Conservation (phyloP, 2,113 vertebrate species). For the Silurus glanis region DNA sequence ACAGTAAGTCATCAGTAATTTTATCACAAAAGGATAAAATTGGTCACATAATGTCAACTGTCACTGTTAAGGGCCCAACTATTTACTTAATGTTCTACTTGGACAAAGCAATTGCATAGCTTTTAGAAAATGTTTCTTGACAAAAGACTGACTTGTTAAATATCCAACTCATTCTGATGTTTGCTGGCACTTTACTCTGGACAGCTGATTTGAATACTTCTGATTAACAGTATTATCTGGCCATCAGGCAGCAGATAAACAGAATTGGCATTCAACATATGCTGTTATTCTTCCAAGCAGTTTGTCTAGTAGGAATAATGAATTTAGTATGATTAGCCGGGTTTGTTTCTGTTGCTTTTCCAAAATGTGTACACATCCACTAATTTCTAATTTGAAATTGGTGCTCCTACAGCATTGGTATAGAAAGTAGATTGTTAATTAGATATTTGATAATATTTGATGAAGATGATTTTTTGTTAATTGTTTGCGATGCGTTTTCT, state of each 20-base stretch:
- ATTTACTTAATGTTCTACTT: constrained; percentile 23
- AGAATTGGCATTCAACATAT: constrained; percentile 12
- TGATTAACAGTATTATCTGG: constrained; percentile 15
- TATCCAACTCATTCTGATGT: not conserved
- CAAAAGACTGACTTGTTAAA: constrained; percentile 3
- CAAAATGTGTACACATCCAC: constrained; percentile 20
- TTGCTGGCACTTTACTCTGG: not conserved
- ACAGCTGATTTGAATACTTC: not conserved
- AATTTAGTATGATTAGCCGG: not conserved
- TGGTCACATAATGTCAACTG: constrained; percentile 2
- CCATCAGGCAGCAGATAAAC: constrained; percentile 16
- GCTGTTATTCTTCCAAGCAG: constrained; percentile 6
- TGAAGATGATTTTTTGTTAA: no score
- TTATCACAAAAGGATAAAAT: constrained; percentile 8
- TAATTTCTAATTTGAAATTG: not conserved
- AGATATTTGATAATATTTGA: not conserved
- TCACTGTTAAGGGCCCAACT: not conserved
- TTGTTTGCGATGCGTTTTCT: no score
- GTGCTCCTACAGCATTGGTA: not conserved
- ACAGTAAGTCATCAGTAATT: not conserved
- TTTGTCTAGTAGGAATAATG: constrained; percentile 9
- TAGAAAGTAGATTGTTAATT: not conserved
- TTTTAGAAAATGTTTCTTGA: not conserved
- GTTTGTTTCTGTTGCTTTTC: constrained; percentile 14
- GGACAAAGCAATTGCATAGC: not conserved